Evolutionary conservation across 2,113 vertebrate species (phyloP).

Genomic region (Ariopsis seemanni): DNA sequence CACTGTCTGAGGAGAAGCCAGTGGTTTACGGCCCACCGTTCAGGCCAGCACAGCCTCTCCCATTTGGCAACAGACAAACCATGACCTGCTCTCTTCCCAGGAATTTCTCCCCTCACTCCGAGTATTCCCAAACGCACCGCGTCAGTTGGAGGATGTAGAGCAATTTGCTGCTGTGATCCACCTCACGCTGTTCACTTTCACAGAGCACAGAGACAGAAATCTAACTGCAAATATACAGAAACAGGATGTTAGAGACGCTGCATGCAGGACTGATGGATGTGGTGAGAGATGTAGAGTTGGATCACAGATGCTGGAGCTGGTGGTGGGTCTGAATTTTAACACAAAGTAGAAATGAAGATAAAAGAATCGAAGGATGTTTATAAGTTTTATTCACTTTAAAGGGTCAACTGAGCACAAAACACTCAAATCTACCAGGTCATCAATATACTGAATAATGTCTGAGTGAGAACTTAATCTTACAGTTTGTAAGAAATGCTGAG

Average conservation of each 20-base stretch:
- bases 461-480: neutral
- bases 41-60: constrained; percentile 73
- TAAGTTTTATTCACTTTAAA: constrained; percentile 6
- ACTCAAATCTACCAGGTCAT: neutral
- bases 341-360: constrained; percentile 1
- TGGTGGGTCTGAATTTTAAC: neutral
- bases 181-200: neutral
- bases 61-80: constrained; percentile 61
- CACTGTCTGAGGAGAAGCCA: constrained; percentile 71
- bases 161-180: neutral
- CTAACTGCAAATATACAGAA: neutral
- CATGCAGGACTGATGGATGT: neutral
- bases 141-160: constrained; percentile 47
- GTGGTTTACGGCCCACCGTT: constrained; percentile 70
- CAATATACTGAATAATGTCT: neutral
- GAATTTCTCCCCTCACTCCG: constrained; percentile 29
- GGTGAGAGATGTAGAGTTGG: neutral
- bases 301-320: neutral
- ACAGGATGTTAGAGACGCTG: neutral
- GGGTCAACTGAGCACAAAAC: neutral
- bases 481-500: too few relatives aligned
- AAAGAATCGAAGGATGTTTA: neutral
- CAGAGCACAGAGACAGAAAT: neutral
- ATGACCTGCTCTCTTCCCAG: constrained; percentile 73
- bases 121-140: constrained; percentile 9